Percentiles rank a stretch among this genome's conserved stretches.
phyloP scores from a whole-genome alignment of 2,797 vertebrate genomes.

The Sebastes matsubarae region DNA sequence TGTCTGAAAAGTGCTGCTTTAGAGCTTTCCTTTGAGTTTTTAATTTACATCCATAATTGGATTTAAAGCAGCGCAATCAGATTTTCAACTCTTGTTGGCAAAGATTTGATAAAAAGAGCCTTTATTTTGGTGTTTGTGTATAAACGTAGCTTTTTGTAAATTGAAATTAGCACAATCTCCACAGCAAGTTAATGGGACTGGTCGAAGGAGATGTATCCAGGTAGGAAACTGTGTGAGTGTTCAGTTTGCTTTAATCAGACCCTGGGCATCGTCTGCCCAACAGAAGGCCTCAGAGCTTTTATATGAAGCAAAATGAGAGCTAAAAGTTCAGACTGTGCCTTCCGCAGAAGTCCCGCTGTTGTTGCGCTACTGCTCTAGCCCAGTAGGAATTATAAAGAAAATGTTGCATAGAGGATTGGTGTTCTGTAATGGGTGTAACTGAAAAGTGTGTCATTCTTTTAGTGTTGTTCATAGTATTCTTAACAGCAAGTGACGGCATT shows the following conservation, averaged over 20 bases:
- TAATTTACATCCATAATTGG: not conserved
- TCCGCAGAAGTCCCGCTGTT: conserved; percentile 19
- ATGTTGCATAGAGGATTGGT: not conserved
- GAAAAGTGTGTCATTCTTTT: conserved; percentile 18
- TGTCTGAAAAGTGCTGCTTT: not conserved
- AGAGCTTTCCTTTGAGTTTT: not conserved
- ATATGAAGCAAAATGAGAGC: conserved; percentile 7
- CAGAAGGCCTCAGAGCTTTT: conserved; percentile 40
- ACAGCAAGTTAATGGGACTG: not conserved
- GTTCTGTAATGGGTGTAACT: conserved; percentile 22
- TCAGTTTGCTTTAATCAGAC: conserved; percentile 42
- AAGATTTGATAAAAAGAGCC: not conserved
- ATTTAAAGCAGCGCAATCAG: not conserved
- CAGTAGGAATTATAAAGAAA: not conserved
- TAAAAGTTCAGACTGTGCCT: not conserved
- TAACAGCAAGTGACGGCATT: conserved; percentile 35
- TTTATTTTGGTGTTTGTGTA: not conserved
- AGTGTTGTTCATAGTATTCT: conserved; percentile 40
- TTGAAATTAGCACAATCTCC: not conserved
- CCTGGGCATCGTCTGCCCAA: conserved; percentile 53
- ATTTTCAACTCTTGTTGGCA: not conserved
- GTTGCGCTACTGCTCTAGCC: conserved; percentile 18
- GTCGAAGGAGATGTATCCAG: not conserved
- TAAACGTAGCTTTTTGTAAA: conserved; percentile 6
- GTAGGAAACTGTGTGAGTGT: conserved; percentile 3